Base-by-base conservation (phyloP, 2,113 vertebrate genomes). In the Martes martes region DNA sequence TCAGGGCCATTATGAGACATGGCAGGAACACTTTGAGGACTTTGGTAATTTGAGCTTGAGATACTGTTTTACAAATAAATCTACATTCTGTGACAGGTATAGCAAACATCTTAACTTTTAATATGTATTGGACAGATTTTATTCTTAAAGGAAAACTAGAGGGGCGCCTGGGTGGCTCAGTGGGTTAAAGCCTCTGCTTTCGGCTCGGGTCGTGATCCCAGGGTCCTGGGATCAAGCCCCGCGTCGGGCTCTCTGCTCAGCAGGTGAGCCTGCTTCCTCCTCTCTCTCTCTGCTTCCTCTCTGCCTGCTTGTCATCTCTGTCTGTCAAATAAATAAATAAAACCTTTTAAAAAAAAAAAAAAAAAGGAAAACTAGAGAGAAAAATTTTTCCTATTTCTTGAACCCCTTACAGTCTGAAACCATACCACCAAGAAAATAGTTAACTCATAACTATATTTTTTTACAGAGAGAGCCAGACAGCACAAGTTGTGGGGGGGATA, bases 351-450 rank as follows among this genome's bases (percentile, higher is more conserved):
- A n/a, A n/a, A n/a, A n/a, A n/a, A n/a, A n/a, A n/a, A n/a, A n/a
- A n/a, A n/a, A 93, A 93, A 95, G 76, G 69, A 93, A 93, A 76
- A 80, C 24, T 69, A 71, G 47, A 96, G 61, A 92, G 50, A 86
- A 92, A 94, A 95, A 42, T 89, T 13, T 24, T 88, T 79, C 33
- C 8, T 90, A 28, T 82, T 97, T 95, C 31, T 67, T 88, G 52
- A 95, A 47, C 11, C 31, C 15, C 21, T 50, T 93, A 10, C 65
- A 24, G 93, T 91, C 88, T 74, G 79, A 93, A 95, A 67, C 24
- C 31, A 55, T 82, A 83, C 15, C n/a, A 24, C 36, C 73, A 83
- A 79, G 47, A 84, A 84, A 91, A 33, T 69, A 50, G 15, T 52
- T 88, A 52, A 74, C 78, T 91, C 23, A 24, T 63, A 31, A 91